phyloP scores from a whole-genome alignment of 1,140 invertebrate genomes.

The Meloidogyne exigua region DNA sequence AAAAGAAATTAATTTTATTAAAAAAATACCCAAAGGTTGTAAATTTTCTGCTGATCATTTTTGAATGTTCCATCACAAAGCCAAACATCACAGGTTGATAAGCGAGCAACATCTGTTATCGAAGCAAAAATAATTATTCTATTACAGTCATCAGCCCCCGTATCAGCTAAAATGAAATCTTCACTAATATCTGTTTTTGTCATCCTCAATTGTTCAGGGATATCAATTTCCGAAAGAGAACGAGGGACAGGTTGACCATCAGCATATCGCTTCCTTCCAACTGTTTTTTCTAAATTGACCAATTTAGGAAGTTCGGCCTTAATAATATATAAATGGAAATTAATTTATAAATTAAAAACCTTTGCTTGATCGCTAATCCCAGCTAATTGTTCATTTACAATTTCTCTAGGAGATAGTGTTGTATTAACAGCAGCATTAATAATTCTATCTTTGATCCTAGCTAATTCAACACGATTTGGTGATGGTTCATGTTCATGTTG shows the following conservation, averaged over 20 bases:
- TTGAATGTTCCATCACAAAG: conserved; percentile 21
- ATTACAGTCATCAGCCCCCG: neutral
- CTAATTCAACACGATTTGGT: conserved; percentile 14
- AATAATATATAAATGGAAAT: neutral
- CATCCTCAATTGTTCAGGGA: neutral
- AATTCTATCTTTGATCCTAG: neutral
- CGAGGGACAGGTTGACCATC: neutral
- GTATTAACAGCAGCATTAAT: neutral
- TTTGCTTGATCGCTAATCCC: conserved; percentile 24
- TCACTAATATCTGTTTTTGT: conserved; percentile 8
- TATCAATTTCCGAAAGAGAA: conserved; percentile 11
- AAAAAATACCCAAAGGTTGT: conserved; percentile 22
- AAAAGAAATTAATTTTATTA: neutral
- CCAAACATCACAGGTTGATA: conserved; percentile 11
- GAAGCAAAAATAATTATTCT: conserved; percentile 11
- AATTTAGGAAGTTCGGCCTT: conserved; percentile 15
- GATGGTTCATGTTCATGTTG: conserved; percentile 9
- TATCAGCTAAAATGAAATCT: conserved; percentile 14
- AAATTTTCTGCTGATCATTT: neutral
- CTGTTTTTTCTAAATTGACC: conserved; percentile 21
- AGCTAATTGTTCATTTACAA: neutral
- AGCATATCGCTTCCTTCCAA: neutral
- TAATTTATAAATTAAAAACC: neutral
- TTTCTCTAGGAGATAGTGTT: neutral
- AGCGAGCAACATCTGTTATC: neutral